Base-by-base conservation (phyloP, 2,888 invertebrate genomes). In the Candidula unifasciata region DNA sequence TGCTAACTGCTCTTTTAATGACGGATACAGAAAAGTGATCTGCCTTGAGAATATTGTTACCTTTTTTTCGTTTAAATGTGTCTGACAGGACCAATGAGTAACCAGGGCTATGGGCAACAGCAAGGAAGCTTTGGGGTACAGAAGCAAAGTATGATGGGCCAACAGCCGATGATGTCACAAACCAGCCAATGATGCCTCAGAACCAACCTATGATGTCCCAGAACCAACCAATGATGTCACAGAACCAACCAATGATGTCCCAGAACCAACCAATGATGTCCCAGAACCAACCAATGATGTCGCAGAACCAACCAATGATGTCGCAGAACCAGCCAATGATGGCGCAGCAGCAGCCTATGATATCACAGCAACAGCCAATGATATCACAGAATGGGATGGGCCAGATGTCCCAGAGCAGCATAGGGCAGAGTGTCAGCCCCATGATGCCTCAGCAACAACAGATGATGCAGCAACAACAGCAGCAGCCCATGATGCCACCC, bases 381-480 rank as follows among this genome's bases (percentile, higher is more conserved):
- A 87, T 88, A 86, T 84, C 88, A 69, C 87, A 89, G 52, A 73
- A 73, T 37, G 60, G 81, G 10, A 73, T 81, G 71, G 71, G 81
- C 3, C 81, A 81, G 27, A 81, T 71, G 77, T 52, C 83, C 64
- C 80, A 80, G 52, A 74, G 80, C 60, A 80, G 57, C n/a, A 73
- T 84, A 66, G 79, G 74, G 16, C 84, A 80, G 35, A 71, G 57
- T 44, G 77, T 83, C 35, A 64, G 54, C 21, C 64, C 85, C 3
- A 88, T 88, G 87, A 89, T 89, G 87, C 79, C 90, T 60, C 89
- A 89, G 78, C 88, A 76, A 85, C 44, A 88, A 81, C 89, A 86
- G 80, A 80, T 86, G 0, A 86, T 86, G 86, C 84, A 84, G 87
- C 69, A 79, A 30, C 84, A 86, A 24, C 85, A 86, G 64, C 87